phyloP scores from a whole-genome alignment of 37 sponge, comb jelly and placozoan genomes.

The Tethya wilhelma region DNA sequence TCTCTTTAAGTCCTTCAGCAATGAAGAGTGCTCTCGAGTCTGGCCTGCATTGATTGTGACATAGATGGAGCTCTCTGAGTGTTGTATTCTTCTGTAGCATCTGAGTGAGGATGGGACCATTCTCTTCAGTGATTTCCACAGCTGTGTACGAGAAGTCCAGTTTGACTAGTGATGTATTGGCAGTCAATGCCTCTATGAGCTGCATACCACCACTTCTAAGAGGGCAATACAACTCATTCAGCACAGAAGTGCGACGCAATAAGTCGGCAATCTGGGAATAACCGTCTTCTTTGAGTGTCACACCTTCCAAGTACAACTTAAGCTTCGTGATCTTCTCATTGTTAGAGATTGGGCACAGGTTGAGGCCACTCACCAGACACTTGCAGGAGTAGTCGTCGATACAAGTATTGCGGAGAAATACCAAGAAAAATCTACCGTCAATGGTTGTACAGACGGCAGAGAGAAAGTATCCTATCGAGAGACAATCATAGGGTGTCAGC shows the following conservation, averaged over 20 bases:
- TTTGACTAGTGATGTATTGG: neutral
- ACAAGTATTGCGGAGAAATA: neutral
- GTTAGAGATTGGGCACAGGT: neutral
- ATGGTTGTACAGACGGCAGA: neutral
- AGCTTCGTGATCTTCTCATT: neutral
- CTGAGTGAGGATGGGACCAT: neutral
- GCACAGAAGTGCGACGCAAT: neutral
- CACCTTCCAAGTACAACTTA: neutral
- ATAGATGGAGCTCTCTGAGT: neutral
- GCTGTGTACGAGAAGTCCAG: neutral
- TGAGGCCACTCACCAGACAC: neutral
- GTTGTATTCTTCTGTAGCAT: neutral
- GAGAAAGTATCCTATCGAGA: constrained; percentile 1
- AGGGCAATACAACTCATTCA: neutral
- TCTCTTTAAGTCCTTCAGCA: no score
- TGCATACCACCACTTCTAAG: neutral
- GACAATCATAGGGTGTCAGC: neutral
- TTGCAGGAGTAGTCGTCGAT: neutral
- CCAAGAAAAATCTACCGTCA: neutral
- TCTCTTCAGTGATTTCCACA: neutral
- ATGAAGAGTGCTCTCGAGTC: no score
- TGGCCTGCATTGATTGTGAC: neutral
- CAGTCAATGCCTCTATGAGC: neutral
- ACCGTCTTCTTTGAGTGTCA: neutral
- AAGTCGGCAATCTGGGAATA: neutral